phyloP scores from a whole-genome alignment of 2,888 invertebrate species.

The Spatulosminthurus flaviceps region DNA sequence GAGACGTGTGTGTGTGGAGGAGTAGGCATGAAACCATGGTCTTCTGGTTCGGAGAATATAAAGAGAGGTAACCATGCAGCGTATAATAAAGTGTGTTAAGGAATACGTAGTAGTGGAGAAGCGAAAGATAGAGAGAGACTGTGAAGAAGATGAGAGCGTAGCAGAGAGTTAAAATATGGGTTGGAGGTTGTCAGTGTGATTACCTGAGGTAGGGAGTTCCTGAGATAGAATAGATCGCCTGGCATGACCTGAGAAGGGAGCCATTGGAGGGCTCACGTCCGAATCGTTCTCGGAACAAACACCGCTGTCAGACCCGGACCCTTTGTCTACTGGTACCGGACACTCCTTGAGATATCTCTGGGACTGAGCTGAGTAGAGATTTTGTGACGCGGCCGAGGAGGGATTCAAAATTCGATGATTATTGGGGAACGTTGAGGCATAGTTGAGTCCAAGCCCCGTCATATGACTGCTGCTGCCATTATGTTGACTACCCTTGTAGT shows the following conservation, averaged over 20 bases:
- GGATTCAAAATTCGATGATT: conserved; percentile 44
- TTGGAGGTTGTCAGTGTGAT: conserved; percentile 4
- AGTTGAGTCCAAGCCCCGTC: conserved; percentile 53
- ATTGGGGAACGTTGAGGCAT: conserved; percentile 55
- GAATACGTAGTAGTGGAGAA: not conserved
- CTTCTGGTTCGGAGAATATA: not conserved
- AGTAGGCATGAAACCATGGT: too few relatives aligned
- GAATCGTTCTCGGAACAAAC: conserved; percentile 63
- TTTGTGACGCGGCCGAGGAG: conserved; percentile 21
- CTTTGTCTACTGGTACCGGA: conserved; percentile 53
- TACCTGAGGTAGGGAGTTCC: conserved; percentile 55
- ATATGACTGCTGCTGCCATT: conserved; percentile 31
- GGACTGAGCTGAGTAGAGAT: conserved; percentile 37
- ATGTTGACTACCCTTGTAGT: conserved; percentile 27
- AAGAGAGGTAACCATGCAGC: not conserved
- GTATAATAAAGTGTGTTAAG: conserved; percentile 13
- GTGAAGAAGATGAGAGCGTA: not conserved
- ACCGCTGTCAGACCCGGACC: conserved; percentile 60
- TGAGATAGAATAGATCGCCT: conserved; percentile 51
- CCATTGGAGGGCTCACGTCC: conserved; percentile 57
- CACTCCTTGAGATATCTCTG: conserved; percentile 44
- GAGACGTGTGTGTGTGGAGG: not conserved
- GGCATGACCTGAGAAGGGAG: conserved; percentile 47
- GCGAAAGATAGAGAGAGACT: not conserved
- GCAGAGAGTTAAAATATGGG: conserved; percentile 11